Conservation (phyloP, 2,797 vertebrate species). For the Lepus townsendii region DNA sequence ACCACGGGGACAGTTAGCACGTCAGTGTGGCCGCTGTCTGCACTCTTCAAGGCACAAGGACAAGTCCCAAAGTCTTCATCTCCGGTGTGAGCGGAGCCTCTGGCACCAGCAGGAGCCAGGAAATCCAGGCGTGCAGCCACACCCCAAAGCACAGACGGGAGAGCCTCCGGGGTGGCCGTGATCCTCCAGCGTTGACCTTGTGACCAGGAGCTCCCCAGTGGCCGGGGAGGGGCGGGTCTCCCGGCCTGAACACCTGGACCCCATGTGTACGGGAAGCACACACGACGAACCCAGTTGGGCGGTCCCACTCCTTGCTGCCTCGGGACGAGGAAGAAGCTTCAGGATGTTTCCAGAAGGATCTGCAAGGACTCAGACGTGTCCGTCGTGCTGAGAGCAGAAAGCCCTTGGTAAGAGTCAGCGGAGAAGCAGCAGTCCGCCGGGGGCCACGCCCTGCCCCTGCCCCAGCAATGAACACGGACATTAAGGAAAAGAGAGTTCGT, state of each 20-base stretch:
- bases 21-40: conserved; percentile 73
- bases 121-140: not conserved
- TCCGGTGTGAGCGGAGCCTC: conserved; percentile 54
- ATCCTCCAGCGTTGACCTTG: not conserved
- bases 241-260: not conserved
- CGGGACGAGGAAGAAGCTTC: not conserved
- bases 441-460: conserved; percentile 71
- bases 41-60: conserved; percentile 88
- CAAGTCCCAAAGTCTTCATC: conserved; percentile 77
- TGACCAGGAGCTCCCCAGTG: not conserved
- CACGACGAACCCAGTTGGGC: no score
- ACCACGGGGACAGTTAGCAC: conserved; percentile 75
- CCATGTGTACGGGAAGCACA: not conserved
- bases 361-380: not conserved
- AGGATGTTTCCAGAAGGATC: not conserved
- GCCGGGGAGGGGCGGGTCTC: not conserved
- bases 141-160: not conserved
- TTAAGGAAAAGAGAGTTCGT: conserved; percentile 73
- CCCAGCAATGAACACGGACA: conserved; percentile 53
- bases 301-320: not conserved
- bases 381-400: conserved; percentile 71
- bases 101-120: not conserved
- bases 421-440: conserved; percentile 56
- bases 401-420: conserved; percentile 85
- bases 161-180: not conserved